Percentiles rank a stretch among this genome's conserved stretches.
Conservation (phyloP, 2,888 invertebrate genomes). For the Leptarthrus brevirostris region DNA sequence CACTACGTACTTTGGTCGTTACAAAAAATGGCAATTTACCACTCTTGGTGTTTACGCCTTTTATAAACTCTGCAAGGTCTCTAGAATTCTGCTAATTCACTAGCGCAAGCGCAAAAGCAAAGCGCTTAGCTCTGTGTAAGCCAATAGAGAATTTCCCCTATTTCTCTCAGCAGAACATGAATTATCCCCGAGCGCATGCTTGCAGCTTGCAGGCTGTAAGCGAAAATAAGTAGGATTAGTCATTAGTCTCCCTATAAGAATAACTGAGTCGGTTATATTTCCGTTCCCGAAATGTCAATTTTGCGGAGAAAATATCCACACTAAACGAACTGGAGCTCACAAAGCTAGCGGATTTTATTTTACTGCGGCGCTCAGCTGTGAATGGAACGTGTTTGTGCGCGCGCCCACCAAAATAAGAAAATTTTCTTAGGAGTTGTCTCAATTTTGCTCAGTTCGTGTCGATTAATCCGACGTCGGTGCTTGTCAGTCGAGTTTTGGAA, state of each 20-base stretch:
- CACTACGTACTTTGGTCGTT: too few relatives aligned
- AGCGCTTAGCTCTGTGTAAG: not conserved
- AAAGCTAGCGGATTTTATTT: constrained; percentile 36
- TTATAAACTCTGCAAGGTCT: too few relatives aligned
- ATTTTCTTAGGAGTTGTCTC: constrained; percentile 19
- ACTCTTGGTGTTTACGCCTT: too few relatives aligned
- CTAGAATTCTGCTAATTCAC: too few relatives aligned
- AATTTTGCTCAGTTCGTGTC: constrained; percentile 37
- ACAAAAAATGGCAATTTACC: not conserved
- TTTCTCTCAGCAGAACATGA: not conserved
- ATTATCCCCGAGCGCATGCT: not conserved
- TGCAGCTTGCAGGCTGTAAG: not conserved
- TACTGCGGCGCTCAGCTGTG: constrained; percentile 51
- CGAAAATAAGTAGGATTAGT: too few relatives aligned
- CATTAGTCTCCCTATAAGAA: not conserved
- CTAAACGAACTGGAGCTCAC: not conserved
- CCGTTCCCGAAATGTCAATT: not conserved
- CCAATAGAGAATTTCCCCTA: not conserved
- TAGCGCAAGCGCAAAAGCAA: not conserved
- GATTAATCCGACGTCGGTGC: constrained; percentile 33
- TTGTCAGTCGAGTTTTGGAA: constrained; percentile 25
- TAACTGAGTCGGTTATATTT: not conserved
- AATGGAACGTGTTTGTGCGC: constrained; percentile 46
- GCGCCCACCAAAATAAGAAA: constrained; percentile 20
- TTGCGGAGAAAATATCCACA: not conserved